Evolutionary conservation across 2,797 vertebrate genomes (phyloP).

Genomic region (Loriculus beryllinus): DNA sequence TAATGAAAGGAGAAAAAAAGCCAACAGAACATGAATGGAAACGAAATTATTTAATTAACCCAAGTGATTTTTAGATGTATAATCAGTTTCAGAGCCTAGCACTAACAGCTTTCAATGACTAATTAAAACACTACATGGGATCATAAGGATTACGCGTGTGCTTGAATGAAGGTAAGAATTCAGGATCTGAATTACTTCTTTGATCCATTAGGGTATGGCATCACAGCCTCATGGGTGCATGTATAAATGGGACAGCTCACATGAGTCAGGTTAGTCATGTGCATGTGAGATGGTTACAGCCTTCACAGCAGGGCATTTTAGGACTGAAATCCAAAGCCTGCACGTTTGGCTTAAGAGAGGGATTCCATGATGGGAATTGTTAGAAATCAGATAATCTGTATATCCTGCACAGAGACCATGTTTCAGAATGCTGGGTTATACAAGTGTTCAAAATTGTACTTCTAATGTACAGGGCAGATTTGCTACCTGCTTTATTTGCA

Average conservation of each 20-base stretch:
- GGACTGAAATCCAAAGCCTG: not conserved
- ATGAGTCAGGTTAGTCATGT: not conserved
- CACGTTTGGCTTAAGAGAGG: accelerated
- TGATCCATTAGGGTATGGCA: not conserved
- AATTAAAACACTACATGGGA: not conserved
- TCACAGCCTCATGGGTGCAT: accelerated
- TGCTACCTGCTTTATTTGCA: not conserved
- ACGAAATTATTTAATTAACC: not conserved
- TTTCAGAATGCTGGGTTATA: not conserved
- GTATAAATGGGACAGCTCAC: not conserved
- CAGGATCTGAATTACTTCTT: not conserved
- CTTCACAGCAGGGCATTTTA: not conserved
- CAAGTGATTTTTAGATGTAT: not conserved
- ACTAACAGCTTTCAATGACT: not conserved
- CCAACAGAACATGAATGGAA: not conserved
- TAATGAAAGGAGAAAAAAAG: not conserved
- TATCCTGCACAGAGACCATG: accelerated
- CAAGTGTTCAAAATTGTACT: not conserved
- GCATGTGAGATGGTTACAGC: not conserved
- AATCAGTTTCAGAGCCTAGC: constrained; percentile 23
- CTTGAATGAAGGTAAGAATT: not conserved
- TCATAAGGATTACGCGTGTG: not conserved
- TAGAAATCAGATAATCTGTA: not conserved
- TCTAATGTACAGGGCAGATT: not conserved
- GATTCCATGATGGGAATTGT: not conserved